Evolutionary conservation across 2,888 invertebrate species (phyloP).

Genomic region (Coleophora deauratella): DNA sequence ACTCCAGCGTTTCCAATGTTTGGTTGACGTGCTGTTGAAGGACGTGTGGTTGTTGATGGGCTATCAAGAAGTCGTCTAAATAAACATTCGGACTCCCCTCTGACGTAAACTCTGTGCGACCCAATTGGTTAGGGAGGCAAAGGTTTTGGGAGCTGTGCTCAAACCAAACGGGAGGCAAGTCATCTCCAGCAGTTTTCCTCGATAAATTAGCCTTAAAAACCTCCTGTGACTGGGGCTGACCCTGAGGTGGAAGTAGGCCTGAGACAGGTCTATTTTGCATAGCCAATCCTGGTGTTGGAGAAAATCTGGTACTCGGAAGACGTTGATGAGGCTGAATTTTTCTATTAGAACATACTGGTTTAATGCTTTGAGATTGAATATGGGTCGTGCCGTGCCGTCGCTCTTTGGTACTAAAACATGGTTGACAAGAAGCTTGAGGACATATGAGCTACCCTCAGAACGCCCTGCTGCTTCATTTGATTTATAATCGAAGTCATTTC

Average conservation of each 20-base stretch:
- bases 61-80: slow-evolving; percentile 15
- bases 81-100: slow-evolving; percentile 13
- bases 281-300: too few species aligned
- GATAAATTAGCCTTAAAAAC: too few species aligned
- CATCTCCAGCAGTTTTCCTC: too few species aligned
- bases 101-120: slow-evolving; percentile 7
- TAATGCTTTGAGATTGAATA: slow-evolving; percentile 20
- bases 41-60: slow-evolving; percentile 6
- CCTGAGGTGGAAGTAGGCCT: too few species aligned
- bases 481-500: slow-evolving; percentile 12
- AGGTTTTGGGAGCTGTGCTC: too few species aligned
- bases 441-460: slow-evolving; percentile 6
- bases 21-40: slow-evolving; percentile 21
- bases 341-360: slow-evolving; percentile 17
- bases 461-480: slow-evolving; percentile 13
- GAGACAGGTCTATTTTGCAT: too few species aligned
- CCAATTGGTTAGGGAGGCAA: too few species aligned
- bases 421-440: slow-evolving; percentile 21
- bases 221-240: too few species aligned
- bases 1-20: neutral
- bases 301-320: slow-evolving; percentile 6
- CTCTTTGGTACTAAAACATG: slow-evolving; percentile 21
- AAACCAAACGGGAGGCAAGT: too few species aligned
- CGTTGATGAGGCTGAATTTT: slow-evolving; percentile 19
- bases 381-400: slow-evolving; percentile 17